These are phyloP conservation scores for Malacosoma neustria DNA, from an alignment of 2,888 invertebrate species.

Conservation along the genomic window DNA sequence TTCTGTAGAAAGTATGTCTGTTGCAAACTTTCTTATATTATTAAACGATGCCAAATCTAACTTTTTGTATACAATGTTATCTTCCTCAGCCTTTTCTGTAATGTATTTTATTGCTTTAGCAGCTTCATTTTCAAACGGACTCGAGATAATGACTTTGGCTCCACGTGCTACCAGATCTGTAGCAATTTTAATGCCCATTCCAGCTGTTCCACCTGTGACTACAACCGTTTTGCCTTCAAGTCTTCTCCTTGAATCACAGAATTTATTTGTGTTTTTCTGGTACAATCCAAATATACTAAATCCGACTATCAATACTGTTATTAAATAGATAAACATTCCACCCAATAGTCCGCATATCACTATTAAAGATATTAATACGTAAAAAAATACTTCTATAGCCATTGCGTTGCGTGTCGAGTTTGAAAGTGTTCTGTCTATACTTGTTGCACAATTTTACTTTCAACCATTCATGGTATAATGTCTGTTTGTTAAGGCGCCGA, in stretches of 20 bases:
- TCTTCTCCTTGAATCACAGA: conserved; percentile 51
- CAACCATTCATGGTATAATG: too few relatives aligned
- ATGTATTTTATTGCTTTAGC: conserved; percentile 72
- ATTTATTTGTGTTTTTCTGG: conserved; percentile 53
- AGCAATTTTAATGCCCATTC: conserved; percentile 58
- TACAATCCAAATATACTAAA: conserved; percentile 45
- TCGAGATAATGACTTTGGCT: conserved; percentile 54
- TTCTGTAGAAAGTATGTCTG: conserved; percentile 82
- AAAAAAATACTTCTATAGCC: too few relatives aligned
- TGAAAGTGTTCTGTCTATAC: too few relatives aligned
- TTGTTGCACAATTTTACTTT: too few relatives aligned
- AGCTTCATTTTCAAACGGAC: conserved; percentile 54
- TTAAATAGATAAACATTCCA: too few relatives aligned
- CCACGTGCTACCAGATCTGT: conserved; percentile 52
- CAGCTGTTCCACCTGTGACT: conserved; percentile 56
- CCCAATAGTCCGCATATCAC: too few relatives aligned
- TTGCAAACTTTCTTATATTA: conserved; percentile 87
- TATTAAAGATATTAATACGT: conserved; percentile 32
- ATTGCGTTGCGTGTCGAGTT: too few relatives aligned
- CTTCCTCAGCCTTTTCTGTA: conserved; percentile 77
- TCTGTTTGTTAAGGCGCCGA: too few relatives aligned
- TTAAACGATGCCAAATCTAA: conserved; percentile 83
- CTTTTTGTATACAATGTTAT: conserved; percentile 80
- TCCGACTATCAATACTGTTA: conserved; percentile 29
- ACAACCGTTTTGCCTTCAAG: conserved; percentile 58